phyloP scores from a whole-genome alignment of 1,140 invertebrate genomes.

The Pseudoatta argentina region DNA sequence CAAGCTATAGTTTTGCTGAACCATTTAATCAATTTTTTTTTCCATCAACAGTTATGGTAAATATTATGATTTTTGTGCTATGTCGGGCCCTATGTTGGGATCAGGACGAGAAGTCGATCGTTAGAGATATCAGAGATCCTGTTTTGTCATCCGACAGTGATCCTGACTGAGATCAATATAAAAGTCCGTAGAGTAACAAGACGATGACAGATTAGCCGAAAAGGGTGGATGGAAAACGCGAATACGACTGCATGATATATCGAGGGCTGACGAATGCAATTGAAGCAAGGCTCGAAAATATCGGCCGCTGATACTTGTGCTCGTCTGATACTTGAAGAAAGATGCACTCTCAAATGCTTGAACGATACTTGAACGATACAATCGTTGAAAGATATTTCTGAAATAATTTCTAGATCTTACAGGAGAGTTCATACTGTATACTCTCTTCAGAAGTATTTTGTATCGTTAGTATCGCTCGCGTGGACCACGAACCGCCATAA shows the following conservation, averaged over 20 bases:
- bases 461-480: background rate
- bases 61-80: too few species aligned
- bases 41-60: too few species aligned
- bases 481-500: slow-evolving; percentile 4
- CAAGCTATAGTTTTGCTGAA: too few species aligned
- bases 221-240: background rate
- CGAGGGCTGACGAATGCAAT: background rate
- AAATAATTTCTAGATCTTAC: background rate
- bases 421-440: background rate
- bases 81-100: too few species aligned
- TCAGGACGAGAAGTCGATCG: background rate
- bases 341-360: background rate
- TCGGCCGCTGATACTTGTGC: background rate
- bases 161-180: background rate
- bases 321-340: slow-evolving; percentile 30
- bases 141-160: slow-evolving; percentile 9
- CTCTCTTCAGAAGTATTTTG: background rate
- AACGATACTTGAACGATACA: background rate
- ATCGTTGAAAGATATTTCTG: background rate
- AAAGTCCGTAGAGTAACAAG: background rate
- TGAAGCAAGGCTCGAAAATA: slow-evolving; percentile 22
- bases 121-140: background rate
- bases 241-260: background rate
- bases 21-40: too few species aligned
- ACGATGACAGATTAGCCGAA: background rate